Evolutionary conservation across 1,140 invertebrate genomes (phyloP).

Genomic region (Dendrolimus punctatus): DNA sequence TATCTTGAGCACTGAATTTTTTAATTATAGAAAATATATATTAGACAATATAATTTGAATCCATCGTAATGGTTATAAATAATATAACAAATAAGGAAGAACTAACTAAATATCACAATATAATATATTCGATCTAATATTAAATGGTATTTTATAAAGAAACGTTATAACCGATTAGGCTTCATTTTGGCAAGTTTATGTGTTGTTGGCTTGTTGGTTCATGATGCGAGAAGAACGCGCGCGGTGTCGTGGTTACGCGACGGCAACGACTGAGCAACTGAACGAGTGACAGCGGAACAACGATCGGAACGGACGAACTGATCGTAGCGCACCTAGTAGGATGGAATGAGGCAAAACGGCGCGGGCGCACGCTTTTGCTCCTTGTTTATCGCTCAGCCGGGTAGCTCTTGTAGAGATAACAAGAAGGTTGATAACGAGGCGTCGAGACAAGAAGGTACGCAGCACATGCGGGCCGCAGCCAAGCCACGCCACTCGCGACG

Average conservation of each 20-base stretch:
- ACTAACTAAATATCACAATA: constrained; percentile 70
- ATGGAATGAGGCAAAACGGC: constrained; percentile 63
- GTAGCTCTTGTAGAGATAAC: constrained; percentile 58
- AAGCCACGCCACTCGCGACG: constrained; percentile 17
- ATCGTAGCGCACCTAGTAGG: constrained; percentile 43
- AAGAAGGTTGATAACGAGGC: constrained; percentile 49
- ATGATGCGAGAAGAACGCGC: constrained; percentile 53
- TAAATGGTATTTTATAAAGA: constrained; percentile 53
- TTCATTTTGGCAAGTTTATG: constrained; percentile 70
- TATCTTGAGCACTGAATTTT: constrained; percentile 65
- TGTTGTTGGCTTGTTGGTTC: constrained; percentile 64
- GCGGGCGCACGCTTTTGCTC: constrained; percentile 66
- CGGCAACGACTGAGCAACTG: constrained; percentile 61
- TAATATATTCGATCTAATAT: constrained; percentile 64
- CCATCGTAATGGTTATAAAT: constrained; percentile 61
- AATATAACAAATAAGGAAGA: constrained; percentile 45
- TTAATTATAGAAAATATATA: constrained; percentile 41
- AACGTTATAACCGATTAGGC: constrained; percentile 69
- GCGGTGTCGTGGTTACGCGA: constrained; percentile 49
- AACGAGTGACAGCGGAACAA: constrained; percentile 13
- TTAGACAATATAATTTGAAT: constrained; percentile 56
- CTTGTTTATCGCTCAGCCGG: constrained; percentile 53
- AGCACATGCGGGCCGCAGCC: constrained; percentile 16
- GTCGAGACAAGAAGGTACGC: constrained; percentile 16
- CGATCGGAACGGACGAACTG: constrained; percentile 53